Evolutionary conservation across 2,797 vertebrate genomes (phyloP).

Genomic region (Erethizon dorsatum): DNA sequence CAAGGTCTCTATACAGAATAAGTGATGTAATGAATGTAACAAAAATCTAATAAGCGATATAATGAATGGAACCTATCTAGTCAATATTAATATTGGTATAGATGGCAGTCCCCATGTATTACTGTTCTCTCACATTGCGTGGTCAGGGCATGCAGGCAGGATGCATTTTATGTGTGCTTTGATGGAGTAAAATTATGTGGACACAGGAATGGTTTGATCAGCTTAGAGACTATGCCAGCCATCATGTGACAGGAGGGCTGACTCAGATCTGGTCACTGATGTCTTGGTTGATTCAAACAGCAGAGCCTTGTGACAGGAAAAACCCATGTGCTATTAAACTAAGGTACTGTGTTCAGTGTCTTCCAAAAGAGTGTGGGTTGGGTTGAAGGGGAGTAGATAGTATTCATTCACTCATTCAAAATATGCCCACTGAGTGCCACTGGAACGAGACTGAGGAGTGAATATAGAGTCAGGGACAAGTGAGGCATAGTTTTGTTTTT

Average conservation of each 20-base stretch:
- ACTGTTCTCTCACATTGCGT: neutral
- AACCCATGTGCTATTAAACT: neutral
- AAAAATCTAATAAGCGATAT: neutral
- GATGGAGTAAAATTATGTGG: neutral
- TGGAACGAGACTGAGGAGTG: no score
- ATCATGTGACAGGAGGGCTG: neutral
- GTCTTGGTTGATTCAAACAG: neutral
- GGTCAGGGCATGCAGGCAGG: neutral
- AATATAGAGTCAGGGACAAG: neutral
- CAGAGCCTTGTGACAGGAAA: neutral
- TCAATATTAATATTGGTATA: neutral
- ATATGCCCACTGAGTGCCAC: neutral
- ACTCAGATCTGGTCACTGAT: neutral
- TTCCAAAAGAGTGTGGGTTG: neutral
- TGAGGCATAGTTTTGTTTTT: neutral
- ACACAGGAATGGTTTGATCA: neutral
- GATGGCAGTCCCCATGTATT: no score
- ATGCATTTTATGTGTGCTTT: neutral
- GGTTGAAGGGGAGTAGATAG: neutral
- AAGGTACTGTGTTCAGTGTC: neutral
- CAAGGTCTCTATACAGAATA: neutral
- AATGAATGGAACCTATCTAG: neutral
- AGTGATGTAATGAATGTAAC: neutral
- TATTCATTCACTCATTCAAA: neutral
- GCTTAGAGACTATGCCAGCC: neutral